A percentile compares a stretch with the other conserved stretches of the same genome.
phyloP scores from a whole-genome alignment of 2,888 invertebrate genomes.

The Cerastis leucographa region DNA sequence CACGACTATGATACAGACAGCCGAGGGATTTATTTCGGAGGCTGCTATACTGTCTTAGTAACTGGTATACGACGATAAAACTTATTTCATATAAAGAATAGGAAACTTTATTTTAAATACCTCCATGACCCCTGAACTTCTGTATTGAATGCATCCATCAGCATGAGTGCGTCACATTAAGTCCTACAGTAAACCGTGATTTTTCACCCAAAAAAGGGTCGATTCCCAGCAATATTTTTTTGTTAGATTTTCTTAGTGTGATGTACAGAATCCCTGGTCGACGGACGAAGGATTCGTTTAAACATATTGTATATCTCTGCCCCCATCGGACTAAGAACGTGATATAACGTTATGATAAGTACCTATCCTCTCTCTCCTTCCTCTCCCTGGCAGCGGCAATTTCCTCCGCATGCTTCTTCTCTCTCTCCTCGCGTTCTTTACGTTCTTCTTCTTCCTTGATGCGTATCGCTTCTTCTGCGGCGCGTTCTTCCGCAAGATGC shows the following conservation, averaged over 20 bases:
- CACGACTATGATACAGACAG: slow-evolving; percentile 65
- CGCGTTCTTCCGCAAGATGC: slow-evolving; percentile 93
- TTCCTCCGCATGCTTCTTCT: slow-evolving; percentile 90
- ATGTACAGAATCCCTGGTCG: neutral
- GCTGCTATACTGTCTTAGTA: too few relatives aligned
- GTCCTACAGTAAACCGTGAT: too few relatives aligned
- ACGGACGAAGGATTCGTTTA: neutral
- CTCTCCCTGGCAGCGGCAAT: slow-evolving; percentile 73
- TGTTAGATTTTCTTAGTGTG: neutral
- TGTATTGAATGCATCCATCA: too few relatives aligned
- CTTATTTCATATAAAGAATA: too few relatives aligned
- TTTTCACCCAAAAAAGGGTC: too few relatives aligned
- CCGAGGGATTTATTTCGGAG: slow-evolving; percentile 77
- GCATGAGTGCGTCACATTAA: too few relatives aligned
- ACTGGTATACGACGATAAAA: too few relatives aligned
- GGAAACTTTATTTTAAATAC: too few relatives aligned
- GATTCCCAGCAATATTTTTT: too few relatives aligned
- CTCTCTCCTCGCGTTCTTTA: slow-evolving; percentile 89
- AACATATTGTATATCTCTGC: too few relatives aligned
- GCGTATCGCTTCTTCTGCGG: slow-evolving; percentile 92
- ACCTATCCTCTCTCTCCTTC: slow-evolving; percentile 87
- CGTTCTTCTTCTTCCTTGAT: slow-evolving; percentile 92
- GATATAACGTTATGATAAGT: neutral
- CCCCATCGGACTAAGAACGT: neutral
- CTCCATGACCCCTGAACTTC: too few relatives aligned